Evolutionary conservation across 30 jellyfish, hydroid and myxozoan species (phyloP).

Genomic region (Pseudorhiza aurosa): DNA sequence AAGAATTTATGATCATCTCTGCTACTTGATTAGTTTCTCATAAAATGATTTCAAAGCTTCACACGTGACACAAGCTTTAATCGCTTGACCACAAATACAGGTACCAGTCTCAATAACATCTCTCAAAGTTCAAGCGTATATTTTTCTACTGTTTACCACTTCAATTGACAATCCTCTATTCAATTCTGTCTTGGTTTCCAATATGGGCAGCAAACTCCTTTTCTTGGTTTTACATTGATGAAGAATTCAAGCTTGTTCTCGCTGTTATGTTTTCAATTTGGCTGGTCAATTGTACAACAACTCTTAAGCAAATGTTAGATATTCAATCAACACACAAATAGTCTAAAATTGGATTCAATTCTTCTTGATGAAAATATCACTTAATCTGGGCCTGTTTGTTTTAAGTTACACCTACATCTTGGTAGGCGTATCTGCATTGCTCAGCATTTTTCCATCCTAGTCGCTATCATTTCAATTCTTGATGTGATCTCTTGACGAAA

Average conservation of each 20-base stretch:
- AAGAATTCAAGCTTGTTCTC: background rate
- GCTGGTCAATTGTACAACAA: no score
- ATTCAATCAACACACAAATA: background rate
- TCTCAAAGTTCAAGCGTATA: slow-evolving; percentile 21
- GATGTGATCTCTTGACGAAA: no score
- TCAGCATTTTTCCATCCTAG: no score
- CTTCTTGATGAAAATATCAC: no score
- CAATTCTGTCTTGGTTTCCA: background rate
- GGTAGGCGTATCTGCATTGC: no score
- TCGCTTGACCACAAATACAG: slow-evolving; percentile 51
- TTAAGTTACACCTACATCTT: no score
- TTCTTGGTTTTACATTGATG: background rate
- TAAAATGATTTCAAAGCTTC: slow-evolving; percentile 19
- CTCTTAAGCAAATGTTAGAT: background rate
- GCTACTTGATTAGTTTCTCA: slow-evolving; percentile 54
- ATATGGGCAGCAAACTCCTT: background rate
- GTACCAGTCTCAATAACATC: slow-evolving; percentile 53
- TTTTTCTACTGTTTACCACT: background rate
- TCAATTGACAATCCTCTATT: background rate
- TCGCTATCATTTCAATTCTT: no score
- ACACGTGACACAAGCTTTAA: slow-evolving; percentile 52
- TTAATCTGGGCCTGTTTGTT: no score
- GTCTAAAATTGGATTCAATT: background rate
- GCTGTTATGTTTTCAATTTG: no score
- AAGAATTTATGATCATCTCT: slow-evolving; percentile 38